phyloP scores from a whole-genome alignment of 1,140 invertebrate genomes.

The Mactra quadrangularis region DNA sequence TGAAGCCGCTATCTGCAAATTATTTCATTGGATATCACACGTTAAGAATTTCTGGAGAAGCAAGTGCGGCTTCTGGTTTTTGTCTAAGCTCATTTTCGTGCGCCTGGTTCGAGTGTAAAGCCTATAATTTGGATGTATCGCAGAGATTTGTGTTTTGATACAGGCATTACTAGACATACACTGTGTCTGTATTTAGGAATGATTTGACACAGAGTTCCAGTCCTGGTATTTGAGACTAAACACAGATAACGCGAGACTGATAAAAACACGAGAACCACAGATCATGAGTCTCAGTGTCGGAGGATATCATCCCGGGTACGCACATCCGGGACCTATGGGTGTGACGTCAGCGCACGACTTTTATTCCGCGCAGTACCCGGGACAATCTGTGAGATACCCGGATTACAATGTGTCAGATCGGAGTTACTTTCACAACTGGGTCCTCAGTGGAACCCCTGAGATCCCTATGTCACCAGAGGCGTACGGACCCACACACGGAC shows the following conservation, averaged over 20 bases:
- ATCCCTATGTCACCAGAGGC: constrained; percentile 72
- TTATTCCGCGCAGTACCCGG: constrained; percentile 63
- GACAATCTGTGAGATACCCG: constrained; percentile 65
- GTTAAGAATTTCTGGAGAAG: constrained; percentile 40
- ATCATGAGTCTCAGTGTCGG: constrained; percentile 72
- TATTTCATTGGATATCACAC: constrained; percentile 60
- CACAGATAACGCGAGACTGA: constrained; percentile 58
- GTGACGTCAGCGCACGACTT: constrained; percentile 66
- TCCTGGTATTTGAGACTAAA: constrained; percentile 60
- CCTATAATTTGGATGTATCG: constrained; percentile 58
- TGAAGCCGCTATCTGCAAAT: constrained; percentile 24
- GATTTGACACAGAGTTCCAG: constrained; percentile 59
- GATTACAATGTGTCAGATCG: constrained; percentile 68
- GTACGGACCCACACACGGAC: constrained; percentile 65
- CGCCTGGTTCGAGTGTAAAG: constrained; percentile 38
- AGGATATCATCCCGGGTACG: constrained; percentile 70
- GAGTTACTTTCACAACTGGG: constrained; percentile 72
- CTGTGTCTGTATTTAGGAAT: constrained; percentile 47
- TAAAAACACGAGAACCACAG: constrained; percentile 44
- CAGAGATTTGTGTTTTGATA: constrained; percentile 64
- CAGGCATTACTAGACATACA: constrained; percentile 49
- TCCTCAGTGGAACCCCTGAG: constrained; percentile 69
- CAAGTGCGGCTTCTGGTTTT: constrained; percentile 47
- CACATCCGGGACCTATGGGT: constrained; percentile 70
- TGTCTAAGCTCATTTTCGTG: constrained; percentile 27